phyloP scores from a whole-genome alignment of 2,888 invertebrate genomes.

The Amiota mariae region DNA sequence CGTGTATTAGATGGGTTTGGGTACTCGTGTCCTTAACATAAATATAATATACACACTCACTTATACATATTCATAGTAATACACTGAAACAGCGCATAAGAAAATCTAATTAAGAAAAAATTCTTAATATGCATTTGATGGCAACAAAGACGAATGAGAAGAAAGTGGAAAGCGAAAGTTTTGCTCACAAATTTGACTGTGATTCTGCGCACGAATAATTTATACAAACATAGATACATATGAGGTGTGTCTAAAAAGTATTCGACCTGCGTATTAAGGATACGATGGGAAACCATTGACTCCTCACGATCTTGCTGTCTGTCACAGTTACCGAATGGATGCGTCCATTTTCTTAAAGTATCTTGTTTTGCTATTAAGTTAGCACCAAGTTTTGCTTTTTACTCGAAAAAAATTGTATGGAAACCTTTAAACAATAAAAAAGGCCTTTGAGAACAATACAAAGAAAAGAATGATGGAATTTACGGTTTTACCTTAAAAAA shows the following conservation, averaged over 20 bases:
- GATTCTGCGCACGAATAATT: constrained; percentile 30
- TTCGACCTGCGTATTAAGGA: neutral
- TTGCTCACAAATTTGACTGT: neutral
- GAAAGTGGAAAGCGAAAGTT: constrained; percentile 26
- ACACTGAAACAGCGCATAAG: neutral
- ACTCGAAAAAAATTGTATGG: no score
- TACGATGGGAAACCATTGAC: no score
- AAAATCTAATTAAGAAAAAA: constrained; percentile 21
- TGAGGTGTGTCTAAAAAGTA: constrained; percentile 37
- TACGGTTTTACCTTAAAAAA: no score
- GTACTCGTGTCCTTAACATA: no score
- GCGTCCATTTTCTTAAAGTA: no score
- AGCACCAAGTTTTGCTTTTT: neutral
- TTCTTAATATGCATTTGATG: no score
- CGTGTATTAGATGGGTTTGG: no score
- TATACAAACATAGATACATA: constrained; percentile 39
- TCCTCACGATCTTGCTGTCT: no score
- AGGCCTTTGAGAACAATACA: no score
- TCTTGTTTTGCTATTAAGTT: neutral
- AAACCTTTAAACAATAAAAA: no score
- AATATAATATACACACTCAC: neutral
- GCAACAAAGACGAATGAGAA: neutral
- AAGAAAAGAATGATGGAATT: no score
- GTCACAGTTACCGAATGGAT: no score
- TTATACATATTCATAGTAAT: neutral